Percentiles rank a stretch among this genome's conserved stretches.
Evolutionary conservation across 2,797 vertebrate species (phyloP).

Genomic region (Crypturellus tataupa): DNA sequence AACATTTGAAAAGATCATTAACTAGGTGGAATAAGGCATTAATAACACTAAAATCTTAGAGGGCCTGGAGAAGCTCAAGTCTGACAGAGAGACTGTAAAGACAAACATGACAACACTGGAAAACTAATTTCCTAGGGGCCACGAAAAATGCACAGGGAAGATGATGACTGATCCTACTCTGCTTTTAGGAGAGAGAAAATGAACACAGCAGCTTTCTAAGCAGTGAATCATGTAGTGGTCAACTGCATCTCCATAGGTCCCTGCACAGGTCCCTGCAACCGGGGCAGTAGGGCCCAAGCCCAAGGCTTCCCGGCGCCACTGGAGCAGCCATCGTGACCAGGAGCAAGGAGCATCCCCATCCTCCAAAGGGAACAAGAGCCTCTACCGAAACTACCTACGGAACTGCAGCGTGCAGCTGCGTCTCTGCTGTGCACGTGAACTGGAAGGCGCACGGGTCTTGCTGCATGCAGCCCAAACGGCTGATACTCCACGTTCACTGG

Average conservation of each 20-base stretch:
- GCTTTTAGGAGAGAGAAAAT: background rate
- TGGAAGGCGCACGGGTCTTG: background rate
- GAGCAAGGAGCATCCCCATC: background rate
- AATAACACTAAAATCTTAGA: slow-evolving; percentile 18
- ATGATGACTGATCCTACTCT: background rate
- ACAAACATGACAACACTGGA: background rate
- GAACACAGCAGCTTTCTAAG: background rate
- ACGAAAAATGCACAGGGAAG: background rate
- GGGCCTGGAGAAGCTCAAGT: background rate
- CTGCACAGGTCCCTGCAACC: background rate
- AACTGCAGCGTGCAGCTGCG: fast-evolving
- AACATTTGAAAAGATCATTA: slow-evolving; percentile 20
- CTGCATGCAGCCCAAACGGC: background rate
- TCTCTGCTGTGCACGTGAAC: fast-evolving
- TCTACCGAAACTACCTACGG: background rate
- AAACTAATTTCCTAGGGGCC: background rate
- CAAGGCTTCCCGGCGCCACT: background rate
- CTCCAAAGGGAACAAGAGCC: background rate
- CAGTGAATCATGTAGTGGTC: background rate
- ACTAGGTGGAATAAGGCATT: background rate
- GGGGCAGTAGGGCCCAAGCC: background rate
- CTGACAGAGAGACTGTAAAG: background rate
- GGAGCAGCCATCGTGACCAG: background rate
- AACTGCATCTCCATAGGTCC: background rate
- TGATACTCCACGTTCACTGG: background rate